These are phyloP conservation scores for Sorex maritimensis DNA, from an alignment of 2,797 vertebrate species.

Conservation along the genomic window DNA sequence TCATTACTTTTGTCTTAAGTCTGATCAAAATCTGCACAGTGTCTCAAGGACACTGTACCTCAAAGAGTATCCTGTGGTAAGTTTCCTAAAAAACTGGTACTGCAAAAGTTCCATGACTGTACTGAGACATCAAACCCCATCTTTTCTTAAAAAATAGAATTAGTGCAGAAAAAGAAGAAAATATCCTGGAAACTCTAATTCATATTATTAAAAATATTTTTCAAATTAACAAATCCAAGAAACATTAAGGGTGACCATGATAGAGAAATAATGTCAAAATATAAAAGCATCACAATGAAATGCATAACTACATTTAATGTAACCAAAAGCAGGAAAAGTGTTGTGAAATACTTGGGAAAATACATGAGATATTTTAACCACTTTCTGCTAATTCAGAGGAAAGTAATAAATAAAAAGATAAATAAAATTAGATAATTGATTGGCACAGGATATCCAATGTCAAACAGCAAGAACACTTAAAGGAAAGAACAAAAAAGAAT, in stretches of 20 bases:
- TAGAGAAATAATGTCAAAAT: background rate
- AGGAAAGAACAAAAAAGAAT: background rate
- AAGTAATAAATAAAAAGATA: background rate
- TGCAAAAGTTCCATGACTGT: background rate
- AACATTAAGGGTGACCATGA: background rate
- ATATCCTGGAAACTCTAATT: constrained; percentile 9
- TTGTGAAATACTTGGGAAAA: background rate
- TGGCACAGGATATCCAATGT: background rate
- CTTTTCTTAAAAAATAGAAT: background rate
- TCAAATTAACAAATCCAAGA: background rate
- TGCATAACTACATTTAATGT: background rate
- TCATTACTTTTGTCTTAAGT: background rate
- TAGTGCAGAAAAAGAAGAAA: background rate
- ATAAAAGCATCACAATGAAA: background rate
- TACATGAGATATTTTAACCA: background rate
- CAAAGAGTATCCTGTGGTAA: background rate
- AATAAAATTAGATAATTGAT: constrained; percentile 48
- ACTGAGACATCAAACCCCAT: background rate
- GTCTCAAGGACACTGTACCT: background rate
- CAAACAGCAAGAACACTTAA: background rate
- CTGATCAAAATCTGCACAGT: background rate
- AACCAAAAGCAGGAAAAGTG: background rate
- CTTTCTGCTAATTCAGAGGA: background rate
- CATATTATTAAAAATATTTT: background rate
- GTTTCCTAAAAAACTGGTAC: background rate